Evolutionary conservation across 2,113 vertebrate species (phyloP).

Genomic region (Agapornis roseicollis): DNA sequence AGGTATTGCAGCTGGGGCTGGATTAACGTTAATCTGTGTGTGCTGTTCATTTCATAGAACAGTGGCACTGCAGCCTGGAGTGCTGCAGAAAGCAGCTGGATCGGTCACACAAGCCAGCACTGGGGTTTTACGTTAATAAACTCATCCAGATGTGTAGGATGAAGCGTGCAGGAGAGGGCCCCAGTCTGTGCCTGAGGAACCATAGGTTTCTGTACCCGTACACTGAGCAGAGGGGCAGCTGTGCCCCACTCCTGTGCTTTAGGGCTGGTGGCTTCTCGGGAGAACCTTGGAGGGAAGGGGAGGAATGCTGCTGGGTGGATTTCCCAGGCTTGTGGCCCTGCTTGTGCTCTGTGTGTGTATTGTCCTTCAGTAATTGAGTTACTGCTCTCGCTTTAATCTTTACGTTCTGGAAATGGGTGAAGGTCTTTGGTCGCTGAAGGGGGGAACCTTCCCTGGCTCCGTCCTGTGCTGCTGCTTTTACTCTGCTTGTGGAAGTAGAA

Average conservation of each 20-base stretch:
- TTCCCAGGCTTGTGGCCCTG: not conserved
- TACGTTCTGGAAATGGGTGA: not conserved
- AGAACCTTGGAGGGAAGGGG: not conserved
- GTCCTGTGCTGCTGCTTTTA: not conserved
- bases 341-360: not conserved
- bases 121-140: not conserved
- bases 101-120: not conserved
- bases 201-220: not conserved
- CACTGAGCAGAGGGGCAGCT: not conserved
- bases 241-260: fast-evolving
- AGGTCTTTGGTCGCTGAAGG: not conserved
- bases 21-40: not conserved
- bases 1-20: not conserved
- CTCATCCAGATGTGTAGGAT: not conserved
- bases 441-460: not conserved
- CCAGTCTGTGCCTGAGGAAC: not conserved
- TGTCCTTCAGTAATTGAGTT: not conserved
- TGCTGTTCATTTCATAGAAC: not conserved
- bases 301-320: not conserved
- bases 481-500: not conserved
- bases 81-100: not conserved
- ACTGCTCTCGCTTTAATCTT: not conserved
- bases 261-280: not conserved
- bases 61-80: not conserved
- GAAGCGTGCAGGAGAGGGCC: not conserved